Conservation (phyloP, 1,140 invertebrate species). For the Drosophila rhopaloa region DNA sequence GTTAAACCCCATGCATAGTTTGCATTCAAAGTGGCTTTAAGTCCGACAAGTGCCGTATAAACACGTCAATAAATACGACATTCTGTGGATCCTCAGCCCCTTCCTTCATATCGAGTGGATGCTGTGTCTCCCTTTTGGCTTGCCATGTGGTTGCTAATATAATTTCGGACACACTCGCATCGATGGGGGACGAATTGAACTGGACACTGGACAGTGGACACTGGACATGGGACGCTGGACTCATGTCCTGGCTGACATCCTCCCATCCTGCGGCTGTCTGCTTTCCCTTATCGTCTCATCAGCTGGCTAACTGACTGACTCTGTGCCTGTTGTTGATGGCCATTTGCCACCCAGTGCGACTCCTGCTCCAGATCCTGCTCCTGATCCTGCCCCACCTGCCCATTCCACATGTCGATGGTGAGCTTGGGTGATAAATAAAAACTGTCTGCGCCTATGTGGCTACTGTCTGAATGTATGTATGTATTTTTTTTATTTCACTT, state of each 20-base stretch:
- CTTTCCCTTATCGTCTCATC: conserved; percentile 52
- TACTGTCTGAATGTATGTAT: conserved; percentile 13
- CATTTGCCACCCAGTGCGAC: conserved; percentile 28
- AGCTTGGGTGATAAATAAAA: conserved; percentile 77
- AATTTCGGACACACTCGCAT: conserved; percentile 27
- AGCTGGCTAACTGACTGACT: conserved; percentile 41
- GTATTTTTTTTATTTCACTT: conserved; percentile 20
- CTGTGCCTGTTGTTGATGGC: conserved; percentile 46
- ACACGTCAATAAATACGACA: conserved; percentile 28
- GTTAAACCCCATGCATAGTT: background rate
- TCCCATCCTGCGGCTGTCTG: conserved; percentile 42
- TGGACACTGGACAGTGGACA: conserved; percentile 2
- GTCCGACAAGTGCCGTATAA: background rate
- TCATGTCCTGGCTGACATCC: conserved; percentile 7
- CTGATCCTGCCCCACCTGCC: conserved; percentile 1
- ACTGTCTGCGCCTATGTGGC: conserved; percentile 79
- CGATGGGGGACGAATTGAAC: conserved; percentile 3
- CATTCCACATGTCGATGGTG: conserved; percentile 5
- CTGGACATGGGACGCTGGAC: background rate
- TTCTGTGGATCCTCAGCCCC: conserved; percentile 2
- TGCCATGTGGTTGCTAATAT: conserved; percentile 46
- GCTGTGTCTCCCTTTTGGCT: background rate
- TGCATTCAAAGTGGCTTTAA: conserved; percentile 16
- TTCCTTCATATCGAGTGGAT: background rate
- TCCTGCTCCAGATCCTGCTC: background rate